phyloP scores from a whole-genome alignment of 1,140 invertebrate genomes.

The Pteromalus puparum region DNA sequence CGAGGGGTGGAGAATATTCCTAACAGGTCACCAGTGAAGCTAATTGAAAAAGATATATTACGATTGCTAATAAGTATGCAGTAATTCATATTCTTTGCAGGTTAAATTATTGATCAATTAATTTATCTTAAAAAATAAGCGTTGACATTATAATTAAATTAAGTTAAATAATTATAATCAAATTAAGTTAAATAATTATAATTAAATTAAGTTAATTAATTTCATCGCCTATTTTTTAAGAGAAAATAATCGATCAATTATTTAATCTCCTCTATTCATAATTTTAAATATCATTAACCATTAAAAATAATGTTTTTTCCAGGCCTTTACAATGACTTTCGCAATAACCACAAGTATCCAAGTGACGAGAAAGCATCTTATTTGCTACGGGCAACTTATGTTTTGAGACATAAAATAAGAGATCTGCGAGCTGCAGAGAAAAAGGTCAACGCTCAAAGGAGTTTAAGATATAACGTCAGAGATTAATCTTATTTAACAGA shows the following conservation, averaged over 20 bases:
- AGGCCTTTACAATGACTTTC: not conserved
- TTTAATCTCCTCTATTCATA: too few species aligned
- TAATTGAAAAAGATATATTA: not conserved
- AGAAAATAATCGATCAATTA: too few species aligned
- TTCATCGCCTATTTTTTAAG: too few species aligned
- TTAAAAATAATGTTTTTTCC: not conserved
- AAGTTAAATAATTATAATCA: too few species aligned
- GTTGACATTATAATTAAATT: too few species aligned
- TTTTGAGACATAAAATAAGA: not conserved
- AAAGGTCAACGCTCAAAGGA: not conserved
- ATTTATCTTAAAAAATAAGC: not conserved
- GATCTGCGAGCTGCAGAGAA: not conserved
- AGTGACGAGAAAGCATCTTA: not conserved
- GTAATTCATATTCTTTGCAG: not conserved
- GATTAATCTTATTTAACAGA: not conserved
- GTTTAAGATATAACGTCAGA: not conserved
- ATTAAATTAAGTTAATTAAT: too few species aligned
- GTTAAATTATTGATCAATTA: not conserved
- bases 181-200: too few species aligned
- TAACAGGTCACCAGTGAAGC: not conserved
- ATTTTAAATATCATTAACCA: not conserved
- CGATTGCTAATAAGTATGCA: not conserved
- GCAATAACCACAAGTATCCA: not conserved
- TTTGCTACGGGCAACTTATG: not conserved
- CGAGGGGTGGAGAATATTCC: not conserved